phyloP scores from a whole-genome alignment of 2,113 vertebrate species.

The Ophiodon elongatus region DNA sequence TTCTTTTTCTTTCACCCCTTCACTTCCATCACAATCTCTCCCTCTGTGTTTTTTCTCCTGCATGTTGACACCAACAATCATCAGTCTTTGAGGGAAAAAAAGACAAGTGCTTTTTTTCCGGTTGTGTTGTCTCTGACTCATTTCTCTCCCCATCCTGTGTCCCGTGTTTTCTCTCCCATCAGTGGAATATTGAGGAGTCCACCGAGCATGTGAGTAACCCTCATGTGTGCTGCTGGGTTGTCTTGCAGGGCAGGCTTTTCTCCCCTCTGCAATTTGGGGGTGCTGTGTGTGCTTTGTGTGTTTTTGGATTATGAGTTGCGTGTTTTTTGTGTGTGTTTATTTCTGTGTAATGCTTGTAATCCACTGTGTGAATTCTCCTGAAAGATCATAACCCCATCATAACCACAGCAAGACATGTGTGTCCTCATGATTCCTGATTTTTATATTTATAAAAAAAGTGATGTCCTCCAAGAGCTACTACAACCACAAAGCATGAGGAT shows the following conservation, averaged over 20 bases:
- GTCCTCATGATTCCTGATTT: constrained; percentile 39
- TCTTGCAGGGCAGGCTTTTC: constrained; percentile 71
- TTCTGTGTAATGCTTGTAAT: constrained; percentile 52
- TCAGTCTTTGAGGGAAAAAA: constrained; percentile 78
- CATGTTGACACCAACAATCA: constrained; percentile 81
- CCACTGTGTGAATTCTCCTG: constrained; percentile 48
- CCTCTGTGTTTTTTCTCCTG: constrained; percentile 33
- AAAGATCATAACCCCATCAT: constrained; percentile 57
- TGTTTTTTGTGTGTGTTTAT: constrained; percentile 49
- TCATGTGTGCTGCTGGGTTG: constrained; percentile 86
- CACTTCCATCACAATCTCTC: constrained; percentile 42
- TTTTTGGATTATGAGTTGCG: constrained; percentile 35
- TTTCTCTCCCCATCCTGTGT: constrained; percentile 75
- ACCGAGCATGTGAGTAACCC: constrained; percentile 98
- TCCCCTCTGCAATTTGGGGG: constrained; percentile 72
- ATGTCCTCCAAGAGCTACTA: constrained; percentile 12
- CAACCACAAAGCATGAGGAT: constrained; percentile 45
- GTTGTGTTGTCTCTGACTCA: constrained; percentile 82
- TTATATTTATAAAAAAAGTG: constrained; percentile 5
- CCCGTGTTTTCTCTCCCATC: constrained; percentile 86
- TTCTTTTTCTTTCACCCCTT: constrained; percentile 14
- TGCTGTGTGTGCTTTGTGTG: constrained; percentile 73
- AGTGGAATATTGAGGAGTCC: constrained; percentile 96
- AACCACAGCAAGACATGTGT: constrained; percentile 57
- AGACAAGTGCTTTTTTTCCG: constrained; percentile 78